Conservation (phyloP, 2,113 vertebrate species). For the Rousettus leschenaultii region DNA sequence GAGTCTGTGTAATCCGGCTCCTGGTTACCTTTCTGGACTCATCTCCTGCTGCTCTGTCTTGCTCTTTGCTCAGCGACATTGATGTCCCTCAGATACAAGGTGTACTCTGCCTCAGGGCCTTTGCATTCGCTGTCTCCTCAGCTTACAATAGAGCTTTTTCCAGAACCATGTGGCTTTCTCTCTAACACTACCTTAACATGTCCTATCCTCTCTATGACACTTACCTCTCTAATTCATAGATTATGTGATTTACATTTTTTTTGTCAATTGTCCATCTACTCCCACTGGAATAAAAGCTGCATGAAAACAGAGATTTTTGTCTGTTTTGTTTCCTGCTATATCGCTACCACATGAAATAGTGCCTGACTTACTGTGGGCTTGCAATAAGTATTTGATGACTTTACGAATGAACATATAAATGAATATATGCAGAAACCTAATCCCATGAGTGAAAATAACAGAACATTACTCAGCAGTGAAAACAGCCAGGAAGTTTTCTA, state of each 20-base stretch:
- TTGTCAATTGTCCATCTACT: not conserved
- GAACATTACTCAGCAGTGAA: not conserved
- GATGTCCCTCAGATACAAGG: not conserved
- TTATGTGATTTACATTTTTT: not conserved
- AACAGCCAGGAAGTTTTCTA: not conserved
- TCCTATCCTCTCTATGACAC: not conserved
- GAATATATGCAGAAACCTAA: not conserved
- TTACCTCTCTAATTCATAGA: not conserved
- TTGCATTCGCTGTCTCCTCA: not conserved
- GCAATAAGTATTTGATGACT: not conserved
- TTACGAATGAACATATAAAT: not conserved
- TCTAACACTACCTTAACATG: not conserved
- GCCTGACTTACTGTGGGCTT: not conserved
- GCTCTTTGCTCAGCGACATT: not conserved
- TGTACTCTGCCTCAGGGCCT: not conserved
- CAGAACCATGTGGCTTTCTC: not conserved
- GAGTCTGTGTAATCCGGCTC: not conserved
- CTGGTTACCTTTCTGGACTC: not conserved
- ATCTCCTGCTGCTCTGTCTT: not conserved
- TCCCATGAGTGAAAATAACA: not conserved
- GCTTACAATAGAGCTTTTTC: not conserved
- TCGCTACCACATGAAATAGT: not conserved
- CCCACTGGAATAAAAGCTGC: not conserved
- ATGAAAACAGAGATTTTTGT: not conserved
- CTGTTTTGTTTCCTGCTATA: not conserved